Conservation (phyloP, 2,797 vertebrate genomes). For the Heterohyrax brucei region DNA sequence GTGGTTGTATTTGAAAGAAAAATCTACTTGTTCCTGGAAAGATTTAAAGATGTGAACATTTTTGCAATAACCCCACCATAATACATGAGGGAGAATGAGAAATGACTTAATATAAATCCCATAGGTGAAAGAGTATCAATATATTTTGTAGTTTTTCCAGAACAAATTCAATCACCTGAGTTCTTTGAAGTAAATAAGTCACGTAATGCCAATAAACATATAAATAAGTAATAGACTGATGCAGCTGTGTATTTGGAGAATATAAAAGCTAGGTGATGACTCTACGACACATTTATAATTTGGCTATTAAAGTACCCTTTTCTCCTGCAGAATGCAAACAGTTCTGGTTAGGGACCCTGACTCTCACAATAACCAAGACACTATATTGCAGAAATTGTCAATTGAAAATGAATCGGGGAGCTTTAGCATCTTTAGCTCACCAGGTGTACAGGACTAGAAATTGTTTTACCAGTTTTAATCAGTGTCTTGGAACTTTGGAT, state of each 20-base stretch:
- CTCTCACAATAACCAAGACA: neutral
- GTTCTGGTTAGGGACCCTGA: neutral
- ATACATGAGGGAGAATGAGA: constrained; percentile 70
- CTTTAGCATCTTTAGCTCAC: neutral
- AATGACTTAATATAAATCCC: constrained; percentile 62
- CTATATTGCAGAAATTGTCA: neutral
- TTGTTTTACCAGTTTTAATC: neutral
- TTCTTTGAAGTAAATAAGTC: constrained; percentile 68
- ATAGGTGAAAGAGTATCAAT: constrained; percentile 57
- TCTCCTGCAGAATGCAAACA: neutral
- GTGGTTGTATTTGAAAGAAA: constrained; percentile 62
- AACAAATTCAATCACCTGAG: constrained; percentile 72
- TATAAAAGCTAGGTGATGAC: neutral
- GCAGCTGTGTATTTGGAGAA: constrained; percentile 55
- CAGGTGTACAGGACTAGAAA: neutral
- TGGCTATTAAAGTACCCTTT: neutral
- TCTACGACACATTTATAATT: neutral
- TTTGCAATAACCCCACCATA: constrained; percentile 69
- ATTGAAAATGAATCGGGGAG: neutral
- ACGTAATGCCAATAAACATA: constrained; percentile 72
- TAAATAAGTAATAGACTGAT: constrained; percentile 73
- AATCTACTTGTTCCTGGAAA: constrained; percentile 41
- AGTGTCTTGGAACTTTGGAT: neutral
- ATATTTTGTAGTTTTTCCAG: constrained; percentile 68
- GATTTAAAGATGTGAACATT: constrained; percentile 73